Evolutionary conservation across 2,797 vertebrate genomes (phyloP), one percentile per base, ranked within the genome.

Genomic region (Sebastes alutus): DNA sequence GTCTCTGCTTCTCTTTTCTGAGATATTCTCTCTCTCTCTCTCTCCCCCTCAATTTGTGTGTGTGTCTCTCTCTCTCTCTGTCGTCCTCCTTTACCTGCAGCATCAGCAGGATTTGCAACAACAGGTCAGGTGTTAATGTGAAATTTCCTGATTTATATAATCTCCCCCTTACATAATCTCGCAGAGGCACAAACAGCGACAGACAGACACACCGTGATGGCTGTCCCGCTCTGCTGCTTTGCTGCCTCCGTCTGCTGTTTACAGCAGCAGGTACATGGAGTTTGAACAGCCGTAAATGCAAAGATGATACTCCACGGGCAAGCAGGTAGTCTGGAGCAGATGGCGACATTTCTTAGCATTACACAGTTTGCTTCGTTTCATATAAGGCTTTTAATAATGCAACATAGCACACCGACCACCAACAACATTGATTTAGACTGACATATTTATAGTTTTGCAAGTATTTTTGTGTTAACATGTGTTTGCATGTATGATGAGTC

Each of bases 71-170:
- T 33, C 11, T 55, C 18, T 35, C 8, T 46, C 30, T 42, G 42
- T 62, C 42, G 20, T n/a, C 16, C 49, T 74, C 55, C 78, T 46
- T 68, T 60, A 84, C 79, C 73, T 90, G 87, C 88, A 75, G 60
- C 64, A 81, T 89, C 78, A 82, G 84, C 78, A 86, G 72, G 68
- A 85, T 84, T 86, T 81, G 42, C 65, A 68, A 88, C 81, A 84
- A 79, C 74, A 78, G 87, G 83, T 87, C 79, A 82, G 74, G 75
- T 86, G 88, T 87, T 86, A 88, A 89, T 85, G 80, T 87, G 77
- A 72, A 72, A 81, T 78, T 79, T 77, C 71, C 81, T 80, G 84
- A 84, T 16, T 89, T 83, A 78, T 64, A 83, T 87, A 87, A 91
- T 83, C 72, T 72, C 49, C 64, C 62, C 25, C 58, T 84, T 87